These are phyloP conservation scores for Acipenser transmontanus DNA, from an alignment of 2,797 vertebrate genomes.

Conservation along the genomic window DNA sequence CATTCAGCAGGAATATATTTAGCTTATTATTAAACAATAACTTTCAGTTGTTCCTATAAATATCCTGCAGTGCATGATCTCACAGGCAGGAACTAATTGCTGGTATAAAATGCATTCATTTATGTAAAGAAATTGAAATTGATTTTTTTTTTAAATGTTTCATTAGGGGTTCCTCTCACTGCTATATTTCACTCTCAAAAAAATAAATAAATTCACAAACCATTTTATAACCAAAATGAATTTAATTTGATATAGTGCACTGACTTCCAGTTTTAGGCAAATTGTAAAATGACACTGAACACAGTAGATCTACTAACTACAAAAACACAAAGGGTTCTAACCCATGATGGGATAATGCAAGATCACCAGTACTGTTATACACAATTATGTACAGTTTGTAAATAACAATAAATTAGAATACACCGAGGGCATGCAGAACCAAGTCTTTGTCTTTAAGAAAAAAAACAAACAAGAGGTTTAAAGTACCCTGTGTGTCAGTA, in stretches of 20 bases:
- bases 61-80: background rate
- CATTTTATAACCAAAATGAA: conserved; percentile 17
- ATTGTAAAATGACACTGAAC: too few species aligned
- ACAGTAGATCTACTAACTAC: background rate
- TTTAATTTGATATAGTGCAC: conserved; percentile 10
- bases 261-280: background rate
- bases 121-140: too few species aligned
- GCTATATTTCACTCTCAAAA: too few species aligned
- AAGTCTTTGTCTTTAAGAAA: conserved; percentile 2
- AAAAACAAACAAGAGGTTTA: too few species aligned
- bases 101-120: too few species aligned
- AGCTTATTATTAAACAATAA: background rate
- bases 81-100: background rate
- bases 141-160: too few species aligned
- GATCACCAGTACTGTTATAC: background rate
- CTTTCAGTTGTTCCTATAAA: background rate
- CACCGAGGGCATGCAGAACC: conserved; percentile 31
- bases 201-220: background rate
- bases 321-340: background rate
- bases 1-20: background rate
- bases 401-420: conserved; percentile 40
- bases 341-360: background rate
- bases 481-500: too few species aligned
- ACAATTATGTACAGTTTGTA: conserved; percentile 13
- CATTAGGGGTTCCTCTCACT: too few species aligned